phyloP scores from a whole-genome alignment of 2,888 invertebrate species.

The Trissolcus japonicus region DNA sequence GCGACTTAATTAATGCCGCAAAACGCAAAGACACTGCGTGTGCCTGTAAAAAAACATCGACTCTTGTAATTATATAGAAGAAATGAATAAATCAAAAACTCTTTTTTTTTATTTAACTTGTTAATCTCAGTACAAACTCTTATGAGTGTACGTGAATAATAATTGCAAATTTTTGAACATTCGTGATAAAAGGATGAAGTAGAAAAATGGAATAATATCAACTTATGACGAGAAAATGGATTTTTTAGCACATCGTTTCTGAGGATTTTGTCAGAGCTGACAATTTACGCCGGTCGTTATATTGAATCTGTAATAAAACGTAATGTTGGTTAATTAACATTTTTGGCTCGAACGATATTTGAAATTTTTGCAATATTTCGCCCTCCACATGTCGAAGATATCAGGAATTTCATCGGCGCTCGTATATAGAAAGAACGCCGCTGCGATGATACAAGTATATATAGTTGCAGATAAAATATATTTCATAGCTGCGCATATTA shows the following conservation, averaged over 20 bases:
- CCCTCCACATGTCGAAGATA: conserved; percentile 11
- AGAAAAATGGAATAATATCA: no score
- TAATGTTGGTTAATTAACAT: conserved; percentile 33
- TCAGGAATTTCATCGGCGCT: conserved; percentile 27
- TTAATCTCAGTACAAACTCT: no score
- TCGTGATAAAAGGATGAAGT: no score
- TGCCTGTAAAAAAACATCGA: conserved; percentile 19
- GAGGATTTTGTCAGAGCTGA: conserved; percentile 5
- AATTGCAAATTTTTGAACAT: no score
- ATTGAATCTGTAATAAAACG: conserved; percentile 17
- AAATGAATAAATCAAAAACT: conserved; percentile 25
- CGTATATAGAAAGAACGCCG: conserved; percentile 9
- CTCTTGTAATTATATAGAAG: conserved; percentile 25
- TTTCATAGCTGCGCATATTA: conserved; percentile 21
- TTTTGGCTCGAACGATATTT: conserved; percentile 30
- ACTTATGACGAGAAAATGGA: background rate
- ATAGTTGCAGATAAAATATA: conserved; percentile 36
- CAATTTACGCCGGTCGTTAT: conserved; percentile 13
- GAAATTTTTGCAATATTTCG: conserved; percentile 30
- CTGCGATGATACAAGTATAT: conserved; percentile 23
- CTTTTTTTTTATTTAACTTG: no score
- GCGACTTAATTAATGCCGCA: conserved; percentile 44
- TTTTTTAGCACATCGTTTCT: conserved; percentile 1
- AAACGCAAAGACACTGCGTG: conserved; percentile 21
- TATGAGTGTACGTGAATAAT: no score